Evolutionary conservation across 2,888 invertebrate genomes (phyloP).

Genomic region (Leptinotarsa juncta): DNA sequence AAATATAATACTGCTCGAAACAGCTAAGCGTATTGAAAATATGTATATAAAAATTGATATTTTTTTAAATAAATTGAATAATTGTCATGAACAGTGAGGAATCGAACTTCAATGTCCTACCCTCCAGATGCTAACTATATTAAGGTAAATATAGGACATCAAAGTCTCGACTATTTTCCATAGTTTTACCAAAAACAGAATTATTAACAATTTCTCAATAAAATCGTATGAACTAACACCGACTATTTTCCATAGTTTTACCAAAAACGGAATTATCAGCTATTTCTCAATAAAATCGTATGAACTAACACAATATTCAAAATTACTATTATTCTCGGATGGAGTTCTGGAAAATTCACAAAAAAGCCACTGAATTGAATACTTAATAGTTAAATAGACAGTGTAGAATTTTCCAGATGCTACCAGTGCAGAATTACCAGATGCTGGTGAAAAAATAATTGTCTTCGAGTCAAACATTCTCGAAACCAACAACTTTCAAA

Average conservation of each 20-base stretch:
- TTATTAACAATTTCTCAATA: no score
- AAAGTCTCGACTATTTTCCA: neutral
- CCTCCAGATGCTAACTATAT: neutral
- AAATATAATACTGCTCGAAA: constrained; percentile 28
- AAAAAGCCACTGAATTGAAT: neutral
- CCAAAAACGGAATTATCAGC: neutral
- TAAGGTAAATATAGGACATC: neutral
- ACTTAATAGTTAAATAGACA: neutral
- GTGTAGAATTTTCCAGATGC: neutral
- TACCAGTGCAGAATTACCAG: neutral
- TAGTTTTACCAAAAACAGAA: neutral
- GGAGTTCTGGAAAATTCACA: neutral
- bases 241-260: neutral
- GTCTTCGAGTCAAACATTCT: neutral
- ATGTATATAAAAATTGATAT: neutral
- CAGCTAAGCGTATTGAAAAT: constrained; percentile 21
- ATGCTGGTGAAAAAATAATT: neutral
- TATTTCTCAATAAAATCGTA: no score
- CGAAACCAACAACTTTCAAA: constrained; percentile 7
- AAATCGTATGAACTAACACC: neutral
- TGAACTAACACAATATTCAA: neutral
- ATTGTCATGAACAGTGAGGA: neutral
- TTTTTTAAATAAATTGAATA: neutral
- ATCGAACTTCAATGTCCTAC: neutral
- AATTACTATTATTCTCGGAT: neutral